A percentile compares a stretch with the other conserved stretches of the same genome.
phyloP scores from a whole-genome alignment of 2,888 invertebrate genomes.

The Endomychus coccineus region DNA sequence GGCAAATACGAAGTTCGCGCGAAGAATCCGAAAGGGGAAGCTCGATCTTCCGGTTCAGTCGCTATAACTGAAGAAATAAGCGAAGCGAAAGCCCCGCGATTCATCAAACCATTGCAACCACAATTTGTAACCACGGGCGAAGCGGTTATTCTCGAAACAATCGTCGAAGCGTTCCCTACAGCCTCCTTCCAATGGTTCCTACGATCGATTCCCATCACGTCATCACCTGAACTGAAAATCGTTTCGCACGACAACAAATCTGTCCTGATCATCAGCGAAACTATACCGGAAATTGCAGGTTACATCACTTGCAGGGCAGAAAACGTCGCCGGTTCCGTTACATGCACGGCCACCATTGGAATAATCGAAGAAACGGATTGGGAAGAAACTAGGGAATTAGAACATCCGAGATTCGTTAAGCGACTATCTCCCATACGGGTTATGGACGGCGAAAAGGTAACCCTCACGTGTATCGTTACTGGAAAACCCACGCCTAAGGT shows the following conservation, averaged over 20 bases:
- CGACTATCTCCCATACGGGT: slow-evolving; percentile 67
- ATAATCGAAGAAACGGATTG: slow-evolving; percentile 51
- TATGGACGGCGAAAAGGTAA: slow-evolving; percentile 85
- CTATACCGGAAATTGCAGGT: slow-evolving; percentile 62
- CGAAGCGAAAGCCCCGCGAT: slow-evolving; percentile 61
- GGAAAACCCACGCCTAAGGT: slow-evolving; percentile 76
- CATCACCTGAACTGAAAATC: slow-evolving; percentile 63
- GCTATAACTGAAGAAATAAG: slow-evolving; percentile 56
- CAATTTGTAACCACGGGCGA: slow-evolving; percentile 65
- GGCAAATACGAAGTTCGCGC: slow-evolving; percentile 86
- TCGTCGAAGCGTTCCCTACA: slow-evolving; percentile 67
- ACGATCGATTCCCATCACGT: slow-evolving; percentile 63
- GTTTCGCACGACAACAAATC: slow-evolving; percentile 70
- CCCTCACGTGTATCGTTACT: slow-evolving; percentile 62
- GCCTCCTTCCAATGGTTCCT: slow-evolving; percentile 86
- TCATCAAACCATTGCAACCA: slow-evolving; percentile 63
- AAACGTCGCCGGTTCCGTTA: slow-evolving; percentile 82
- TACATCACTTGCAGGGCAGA: slow-evolving; percentile 82
- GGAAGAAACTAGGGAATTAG: slow-evolving; percentile 54
- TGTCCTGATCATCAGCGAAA: slow-evolving; percentile 67
- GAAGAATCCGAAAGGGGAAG: slow-evolving; percentile 69
- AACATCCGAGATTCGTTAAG: slow-evolving; percentile 69
- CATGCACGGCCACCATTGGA: slow-evolving; percentile 70
- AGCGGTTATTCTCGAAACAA: slow-evolving; percentile 69
- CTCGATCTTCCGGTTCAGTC: slow-evolving; percentile 76